phyloP scores from a whole-genome alignment of 2,888 invertebrate species.

The Diarsia dahlii region DNA sequence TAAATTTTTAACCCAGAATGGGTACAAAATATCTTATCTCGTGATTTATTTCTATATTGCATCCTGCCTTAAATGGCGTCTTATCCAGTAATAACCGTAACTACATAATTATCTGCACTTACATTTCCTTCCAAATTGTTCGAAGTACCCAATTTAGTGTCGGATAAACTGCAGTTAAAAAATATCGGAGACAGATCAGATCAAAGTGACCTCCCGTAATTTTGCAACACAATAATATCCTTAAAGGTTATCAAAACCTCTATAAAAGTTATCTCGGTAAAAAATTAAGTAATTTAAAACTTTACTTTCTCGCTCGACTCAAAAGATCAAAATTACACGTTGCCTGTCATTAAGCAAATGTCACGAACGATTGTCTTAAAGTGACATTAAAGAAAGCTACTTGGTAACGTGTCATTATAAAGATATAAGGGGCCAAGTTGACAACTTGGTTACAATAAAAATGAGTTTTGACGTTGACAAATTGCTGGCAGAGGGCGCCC shows the following conservation, averaged over 20 bases:
- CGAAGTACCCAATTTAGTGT: conserved; percentile 18
- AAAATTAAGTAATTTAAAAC: conserved; percentile 60
- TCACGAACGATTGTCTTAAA: conserved; percentile 65
- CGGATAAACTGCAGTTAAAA: conserved; percentile 36
- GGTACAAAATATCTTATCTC: neutral
- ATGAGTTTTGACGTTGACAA: conserved; percentile 83
- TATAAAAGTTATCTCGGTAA: conserved; percentile 37
- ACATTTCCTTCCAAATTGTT: conserved; percentile 15
- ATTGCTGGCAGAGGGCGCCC: conserved; percentile 75
- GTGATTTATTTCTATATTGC: conserved; percentile 27
- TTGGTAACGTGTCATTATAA: conserved; percentile 78
- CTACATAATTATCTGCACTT: conserved; percentile 29
- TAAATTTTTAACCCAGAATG: neutral
- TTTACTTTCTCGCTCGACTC: conserved; percentile 55
- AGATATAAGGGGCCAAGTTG: conserved; percentile 79
- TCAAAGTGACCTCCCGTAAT: conserved; percentile 44
- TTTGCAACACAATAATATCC: conserved; percentile 52
- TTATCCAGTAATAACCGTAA: conserved; percentile 24
- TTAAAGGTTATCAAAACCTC: conserved; percentile 50
- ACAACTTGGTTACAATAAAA: conserved; percentile 83
- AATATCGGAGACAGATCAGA: conserved; percentile 49
- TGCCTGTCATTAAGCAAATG: conserved; percentile 63
- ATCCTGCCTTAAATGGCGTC: conserved; percentile 11
- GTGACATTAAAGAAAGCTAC: conserved; percentile 69
- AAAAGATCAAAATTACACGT: conserved; percentile 62